Conservation (phyloP, 2,797 vertebrate species). For the Phataginus tricuspis region DNA sequence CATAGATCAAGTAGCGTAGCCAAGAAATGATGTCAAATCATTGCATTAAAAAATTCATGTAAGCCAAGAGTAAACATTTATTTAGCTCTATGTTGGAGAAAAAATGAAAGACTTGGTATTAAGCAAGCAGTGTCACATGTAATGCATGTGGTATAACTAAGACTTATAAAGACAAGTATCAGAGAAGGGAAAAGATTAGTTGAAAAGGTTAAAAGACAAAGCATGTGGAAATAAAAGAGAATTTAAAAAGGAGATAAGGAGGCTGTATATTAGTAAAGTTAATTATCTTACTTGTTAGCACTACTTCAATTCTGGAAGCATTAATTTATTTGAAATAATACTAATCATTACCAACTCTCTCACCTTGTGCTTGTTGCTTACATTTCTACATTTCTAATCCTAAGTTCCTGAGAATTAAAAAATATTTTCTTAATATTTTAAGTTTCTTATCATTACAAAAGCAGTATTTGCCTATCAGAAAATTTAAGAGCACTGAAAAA, state of each 20-base stretch:
- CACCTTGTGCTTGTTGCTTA: background rate
- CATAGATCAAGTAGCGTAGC: background rate
- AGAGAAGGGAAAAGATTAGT: background rate
- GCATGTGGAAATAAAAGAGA: background rate
- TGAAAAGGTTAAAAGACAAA: background rate
- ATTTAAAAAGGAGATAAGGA: background rate
- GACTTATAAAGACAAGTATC: background rate
- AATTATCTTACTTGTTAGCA: background rate
- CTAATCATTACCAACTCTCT: background rate
- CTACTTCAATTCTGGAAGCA: background rate
- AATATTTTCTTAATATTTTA: background rate
- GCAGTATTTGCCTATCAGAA: background rate
- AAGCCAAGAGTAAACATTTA: background rate
- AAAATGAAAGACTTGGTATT: background rate
- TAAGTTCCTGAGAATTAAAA: conserved; percentile 6
- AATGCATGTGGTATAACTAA: background rate
- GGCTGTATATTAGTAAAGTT: background rate
- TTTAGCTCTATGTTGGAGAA: background rate
- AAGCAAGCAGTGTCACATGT: background rate
- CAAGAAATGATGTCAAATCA: background rate
- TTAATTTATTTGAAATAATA: background rate
- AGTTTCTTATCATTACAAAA: background rate
- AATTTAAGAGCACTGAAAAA: background rate
- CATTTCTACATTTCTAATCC: background rate
- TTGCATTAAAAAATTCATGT: background rate